Conservation (phyloP, 1,140 invertebrate genomes). For the Bathynomus jamesi region DNA sequence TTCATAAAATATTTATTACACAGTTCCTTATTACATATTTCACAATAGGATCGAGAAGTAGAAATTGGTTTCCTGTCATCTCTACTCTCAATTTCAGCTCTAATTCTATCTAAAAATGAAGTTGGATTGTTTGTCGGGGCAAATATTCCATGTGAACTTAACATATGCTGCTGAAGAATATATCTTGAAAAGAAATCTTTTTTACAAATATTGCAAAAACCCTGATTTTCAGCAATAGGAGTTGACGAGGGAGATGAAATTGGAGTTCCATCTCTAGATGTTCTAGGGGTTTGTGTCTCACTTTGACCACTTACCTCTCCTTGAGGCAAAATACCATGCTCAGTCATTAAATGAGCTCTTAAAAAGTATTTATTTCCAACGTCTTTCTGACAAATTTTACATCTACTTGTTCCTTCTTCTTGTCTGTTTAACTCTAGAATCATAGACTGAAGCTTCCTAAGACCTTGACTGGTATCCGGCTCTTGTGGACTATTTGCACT, state of each 20-base stretch:
- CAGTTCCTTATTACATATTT: conserved; percentile 98
- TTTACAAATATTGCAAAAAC: conserved; percentile 46
- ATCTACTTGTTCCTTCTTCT: conserved; percentile 45
- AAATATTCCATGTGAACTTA: conserved; percentile 48
- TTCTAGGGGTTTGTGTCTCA: conserved; percentile 29
- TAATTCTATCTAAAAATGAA: conserved; percentile 28
- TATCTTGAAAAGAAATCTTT: conserved; percentile 55
- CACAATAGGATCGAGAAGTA: conserved; percentile 74
- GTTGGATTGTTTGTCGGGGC: conserved; percentile 22
- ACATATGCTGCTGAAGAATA: conserved; percentile 54
- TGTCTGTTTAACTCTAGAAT: conserved; percentile 73
- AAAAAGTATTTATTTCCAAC: conserved; percentile 52
- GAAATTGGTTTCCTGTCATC: conserved; percentile 46
- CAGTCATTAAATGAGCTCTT: conserved; percentile 53
- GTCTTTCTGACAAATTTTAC: conserved; percentile 53
- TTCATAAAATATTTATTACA: conserved; percentile 99
- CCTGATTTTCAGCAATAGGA: conserved; percentile 25
- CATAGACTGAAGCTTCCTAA: conserved; percentile 84
- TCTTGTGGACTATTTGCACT: not conserved
- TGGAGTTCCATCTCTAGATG: conserved; percentile 16
- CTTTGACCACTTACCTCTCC: conserved; percentile 38
- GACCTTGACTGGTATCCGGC: conserved; percentile 52
- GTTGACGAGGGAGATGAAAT: conserved; percentile 26
- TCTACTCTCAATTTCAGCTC: conserved; percentile 30
- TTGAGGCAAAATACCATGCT: conserved; percentile 49